phyloP scores from a whole-genome alignment of 2,888 invertebrate genomes.

The Noctuana brunneofusca region DNA sequence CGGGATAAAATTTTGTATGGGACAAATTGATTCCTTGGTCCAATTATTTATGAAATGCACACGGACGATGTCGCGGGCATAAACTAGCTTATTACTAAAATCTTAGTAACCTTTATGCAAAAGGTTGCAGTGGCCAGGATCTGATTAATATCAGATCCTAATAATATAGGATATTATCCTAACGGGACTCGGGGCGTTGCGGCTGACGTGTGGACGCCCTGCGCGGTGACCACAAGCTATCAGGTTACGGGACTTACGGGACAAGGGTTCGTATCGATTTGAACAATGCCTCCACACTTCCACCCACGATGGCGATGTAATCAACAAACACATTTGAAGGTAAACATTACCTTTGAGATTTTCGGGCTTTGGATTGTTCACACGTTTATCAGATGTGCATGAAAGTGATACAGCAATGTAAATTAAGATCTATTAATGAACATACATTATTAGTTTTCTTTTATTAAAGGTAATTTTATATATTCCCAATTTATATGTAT shows the following conservation, averaged over 20 bases:
- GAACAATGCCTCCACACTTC: slow-evolving; percentile 13
- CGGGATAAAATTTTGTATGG: no score
- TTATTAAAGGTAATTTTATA: no score
- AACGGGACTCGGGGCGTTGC: neutral
- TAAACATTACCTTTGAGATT: neutral
- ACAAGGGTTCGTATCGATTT: slow-evolving; percentile 36
- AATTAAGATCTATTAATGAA: no score
- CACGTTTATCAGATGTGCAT: neutral
- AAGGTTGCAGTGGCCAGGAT: neutral
- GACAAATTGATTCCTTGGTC: no score
- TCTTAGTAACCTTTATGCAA: no score
- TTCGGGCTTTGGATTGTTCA: neutral
- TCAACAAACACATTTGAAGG: neutral
- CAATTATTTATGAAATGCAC: no score
- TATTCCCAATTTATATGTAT: no score
- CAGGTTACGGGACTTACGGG: slow-evolving; percentile 13
- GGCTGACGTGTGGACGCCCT: neutral
- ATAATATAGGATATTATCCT: neutral
- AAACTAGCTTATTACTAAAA: no score
- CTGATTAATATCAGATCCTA: no score
- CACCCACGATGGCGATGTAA: neutral
- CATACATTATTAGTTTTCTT: no score
- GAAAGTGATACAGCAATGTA: neutral
- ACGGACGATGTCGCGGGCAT: no score
- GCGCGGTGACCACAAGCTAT: slow-evolving; percentile 9